Base-by-base conservation (phyloP, 2,113 vertebrate genomes). In the Serranochromis macrocephalus region DNA sequence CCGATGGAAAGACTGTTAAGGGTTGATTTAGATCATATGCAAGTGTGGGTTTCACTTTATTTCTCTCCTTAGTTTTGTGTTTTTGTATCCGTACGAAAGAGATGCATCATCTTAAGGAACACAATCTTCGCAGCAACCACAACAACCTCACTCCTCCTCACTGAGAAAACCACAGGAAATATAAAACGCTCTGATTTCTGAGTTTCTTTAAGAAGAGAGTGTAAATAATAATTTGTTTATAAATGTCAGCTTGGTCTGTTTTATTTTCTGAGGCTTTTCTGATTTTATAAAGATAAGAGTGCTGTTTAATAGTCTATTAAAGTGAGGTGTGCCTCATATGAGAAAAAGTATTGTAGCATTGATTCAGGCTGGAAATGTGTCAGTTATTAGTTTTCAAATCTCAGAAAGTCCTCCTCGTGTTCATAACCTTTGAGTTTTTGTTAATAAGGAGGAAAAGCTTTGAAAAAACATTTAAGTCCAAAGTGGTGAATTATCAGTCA, bases 221-320 rank as follows among this genome's bases (percentile, higher is more conserved):
- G 87, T 91, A 88, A 66, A 92, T 91, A 94, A 31, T 54, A 17
- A 89, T 85, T 80, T 88, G 80, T 61, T 68, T 85, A 45, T 61
- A 75, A 33, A 82, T 84, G 16, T 85, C 45, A 38, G 40, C 33
- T 29, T 6, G 31, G 54, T 55, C 45, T 3, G 63, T 38, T 85
- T 84, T 90, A 73, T 89, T 91, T 86, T 86, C 61, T 53, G 21
- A 63, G 10, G 84, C 26, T 86, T 55, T 80, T 73, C 36, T 7
- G 12, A 36, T 36, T 24, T 82, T 51, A 29, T 49, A n/a, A 85
- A 58, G 5, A 21, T 53, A 26, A 47, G 16, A 26, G 38, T 49
- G 63, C 29, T 36, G 57, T 58, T 66, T 54, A 19, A 45, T 10
- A 3, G 68, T 66, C 63, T 83, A 71, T 24, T 55, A 17, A 51